phyloP scores from a whole-genome alignment of 2,113 vertebrate genomes.

The Spea multiplicata region DNA sequence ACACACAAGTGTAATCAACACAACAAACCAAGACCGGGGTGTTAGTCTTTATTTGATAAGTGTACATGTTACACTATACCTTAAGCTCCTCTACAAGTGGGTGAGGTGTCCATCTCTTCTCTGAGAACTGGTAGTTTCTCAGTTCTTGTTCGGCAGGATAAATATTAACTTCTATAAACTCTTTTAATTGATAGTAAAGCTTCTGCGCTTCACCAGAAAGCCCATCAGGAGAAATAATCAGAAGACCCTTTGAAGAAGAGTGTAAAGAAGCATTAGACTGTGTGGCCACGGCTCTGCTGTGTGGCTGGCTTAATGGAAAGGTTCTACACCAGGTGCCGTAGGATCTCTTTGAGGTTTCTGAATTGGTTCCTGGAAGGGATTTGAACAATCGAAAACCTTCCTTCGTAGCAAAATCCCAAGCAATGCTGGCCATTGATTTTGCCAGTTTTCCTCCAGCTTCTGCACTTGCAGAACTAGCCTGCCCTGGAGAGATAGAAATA shows the following conservation, averaged over 20 bases:
- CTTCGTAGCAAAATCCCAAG: slow-evolving; percentile 79
- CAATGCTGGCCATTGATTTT: slow-evolving; percentile 65
- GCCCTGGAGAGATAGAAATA: slow-evolving; percentile 55
- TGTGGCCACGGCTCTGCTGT: slow-evolving; percentile 47
- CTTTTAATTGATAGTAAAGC: slow-evolving; percentile 47
- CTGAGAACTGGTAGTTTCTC: slow-evolving; percentile 49
- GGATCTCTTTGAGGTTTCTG: slow-evolving; percentile 5
- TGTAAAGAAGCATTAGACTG: not conserved
- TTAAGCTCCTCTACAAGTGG: slow-evolving; percentile 57
- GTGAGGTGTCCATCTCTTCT: slow-evolving; percentile 42
- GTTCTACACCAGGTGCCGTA: slow-evolving; percentile 38
- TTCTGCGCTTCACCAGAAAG: slow-evolving; percentile 23
- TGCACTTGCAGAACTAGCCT: slow-evolving; percentile 56
- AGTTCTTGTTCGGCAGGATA: slow-evolving; percentile 58
- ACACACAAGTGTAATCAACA: too few relatives aligned
- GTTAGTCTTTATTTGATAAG: too few relatives aligned
- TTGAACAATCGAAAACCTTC: slow-evolving; percentile 82
- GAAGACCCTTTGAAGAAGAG: slow-evolving; percentile 6
- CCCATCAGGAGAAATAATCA: slow-evolving; percentile 46
- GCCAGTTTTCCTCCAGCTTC: slow-evolving; percentile 49
- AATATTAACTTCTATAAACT: slow-evolving; percentile 47
- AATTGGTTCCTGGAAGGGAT: slow-evolving; percentile 46
- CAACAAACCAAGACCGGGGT: too few relatives aligned
- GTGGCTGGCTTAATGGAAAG: fast-evolving
- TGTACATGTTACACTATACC: slow-evolving; percentile 50